Evolutionary conservation across 2,113 vertebrate genomes (phyloP), one percentile per base, ranked within the genome.

Genomic region (Hippocampus abdominalis): DNA sequence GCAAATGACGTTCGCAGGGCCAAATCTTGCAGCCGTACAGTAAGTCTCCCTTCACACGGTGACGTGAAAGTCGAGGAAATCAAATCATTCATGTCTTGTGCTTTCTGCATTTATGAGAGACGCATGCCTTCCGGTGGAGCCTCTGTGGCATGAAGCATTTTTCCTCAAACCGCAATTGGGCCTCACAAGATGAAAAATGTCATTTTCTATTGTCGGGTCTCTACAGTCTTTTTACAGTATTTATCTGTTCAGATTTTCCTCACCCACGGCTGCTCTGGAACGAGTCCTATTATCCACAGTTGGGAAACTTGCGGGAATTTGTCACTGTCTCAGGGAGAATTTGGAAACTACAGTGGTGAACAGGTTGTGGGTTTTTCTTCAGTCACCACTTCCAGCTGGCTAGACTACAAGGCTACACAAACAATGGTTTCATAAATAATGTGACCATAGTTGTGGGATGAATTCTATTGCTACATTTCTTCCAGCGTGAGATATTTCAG

Each of bases 311-410:
- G 79, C 64, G 75, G 76, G 76, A 10, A 64, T 82, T 68, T 36
- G 75, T 81, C 81, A 83, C 83, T 66, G 23, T 83, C 81, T 72
- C 75, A 78, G 76, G 82, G 59, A 78, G 83, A 72, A 69, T 73
- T 81, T 46, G 40, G 44, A 83, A 74, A 73, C 70, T n/a, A 74
- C 18, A 51, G 15, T 21, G 49, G 60, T 69, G 73, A 77, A 74
- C 77, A 74, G 71, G 69, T 75, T 68, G 74, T 75, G 79, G 81
- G 77, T 63, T 78, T 73, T 78, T 75, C 67, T 69, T 77, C 44
- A 16, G 72, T 63, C 67, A 69, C 74, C 69, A 59, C 59, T 65
- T 39, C 69, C 75, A 69, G 62, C 63, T 60, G 57, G 27, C 54
- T 60, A 65, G 44, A 25, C 67, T 64, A 65, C n/a, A 8, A 65